These are phyloP conservation scores for Hapalemur alaotrensis DNA, from an alignment of 2,797 vertebrate genomes.

Conservation along the genomic window DNA sequence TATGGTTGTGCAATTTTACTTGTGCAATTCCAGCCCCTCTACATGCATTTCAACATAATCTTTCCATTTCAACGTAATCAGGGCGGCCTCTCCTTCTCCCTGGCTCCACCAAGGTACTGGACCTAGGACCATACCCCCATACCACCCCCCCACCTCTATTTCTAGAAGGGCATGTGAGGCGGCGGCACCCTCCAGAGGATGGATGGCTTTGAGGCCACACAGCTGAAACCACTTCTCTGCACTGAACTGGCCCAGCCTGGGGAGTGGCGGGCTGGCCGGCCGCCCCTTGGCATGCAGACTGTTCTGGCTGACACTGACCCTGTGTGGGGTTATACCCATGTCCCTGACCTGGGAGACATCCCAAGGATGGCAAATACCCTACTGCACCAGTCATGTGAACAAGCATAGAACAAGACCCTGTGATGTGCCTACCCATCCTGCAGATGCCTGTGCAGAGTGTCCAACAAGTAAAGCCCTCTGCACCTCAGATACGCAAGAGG, in stretches of 20 bases:
- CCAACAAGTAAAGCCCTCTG: not conserved
- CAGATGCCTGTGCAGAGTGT: not conserved
- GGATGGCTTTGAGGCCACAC: not conserved
- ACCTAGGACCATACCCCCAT: not conserved
- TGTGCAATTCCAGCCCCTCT: not conserved
- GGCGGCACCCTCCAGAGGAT: not conserved
- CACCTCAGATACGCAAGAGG: not conserved
- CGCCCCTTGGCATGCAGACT: too few species aligned
- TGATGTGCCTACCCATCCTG: not conserved
- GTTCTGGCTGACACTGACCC: not conserved
- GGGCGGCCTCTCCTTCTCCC: not conserved
- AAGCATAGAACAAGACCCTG: not conserved
- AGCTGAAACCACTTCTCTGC: not conserved
- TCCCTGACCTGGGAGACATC: not conserved
- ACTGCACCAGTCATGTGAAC: not conserved
- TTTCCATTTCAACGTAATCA: not conserved
- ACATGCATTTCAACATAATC: not conserved
- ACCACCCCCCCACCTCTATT: not conserved
- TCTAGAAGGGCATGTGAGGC: not conserved
- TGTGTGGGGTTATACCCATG: accelerated
- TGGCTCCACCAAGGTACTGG: not conserved
- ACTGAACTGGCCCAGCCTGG: not conserved
- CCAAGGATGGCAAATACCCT: not conserved
- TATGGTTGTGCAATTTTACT: not conserved
- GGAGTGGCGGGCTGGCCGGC: not conserved